Evolutionary conservation across 2,113 vertebrate genomes (phyloP), one percentile per base, ranked within the genome.

Genomic region (Osmerus eperlanus): DNA sequence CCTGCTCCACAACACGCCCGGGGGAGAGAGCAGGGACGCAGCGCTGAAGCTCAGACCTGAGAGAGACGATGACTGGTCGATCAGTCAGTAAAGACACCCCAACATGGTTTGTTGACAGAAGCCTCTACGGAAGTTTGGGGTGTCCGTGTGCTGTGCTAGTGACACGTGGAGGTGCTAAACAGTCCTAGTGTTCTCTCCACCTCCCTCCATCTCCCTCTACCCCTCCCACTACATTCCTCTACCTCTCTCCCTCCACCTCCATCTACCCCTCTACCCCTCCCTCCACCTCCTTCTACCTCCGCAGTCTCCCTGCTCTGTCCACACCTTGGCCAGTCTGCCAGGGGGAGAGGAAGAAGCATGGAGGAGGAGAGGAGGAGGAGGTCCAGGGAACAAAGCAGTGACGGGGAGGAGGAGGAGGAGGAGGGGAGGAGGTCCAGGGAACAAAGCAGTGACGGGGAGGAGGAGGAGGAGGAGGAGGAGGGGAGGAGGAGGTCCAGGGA

Each of bases 291-390:
- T 5, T 29, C 28, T 13, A 14, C 36, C 63, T 15, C 61, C 15
- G 28, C 15, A 29, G 25, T 63, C 61, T 29, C 28, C 28, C 18
- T 9, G 32, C 64, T 65, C 32, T 65, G 21, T 21, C 64, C 64
- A 60, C 58, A 3, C 64, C 4, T 7, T 6, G 12, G n/a, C n/a
- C n/a, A n/a, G n/a, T n/a, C n/a, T n/a, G n/a, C n/a, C n/a, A n/a
- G n/a, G 62, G 23, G 15, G 67, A 32, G 52, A n/a, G 53, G 47
- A 78, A 85, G 78, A 29, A 75, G 75, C 72, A 66, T 51, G 74
- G 51, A n/a, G 41, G n/a, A 71, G 51, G 47, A 47, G 41, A 5
- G 41, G 41, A 47, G 25, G 32, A 54, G 29, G 53, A 64, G 71
- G 32, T 36, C 32, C 7, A 7, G 70, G 70, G 73, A 29, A 19